A percentile compares a stretch with the other conserved stretches of the same genome.
Evolutionary conservation across 2,888 invertebrate genomes (phyloP).

Genomic region (Eledona agricola): DNA sequence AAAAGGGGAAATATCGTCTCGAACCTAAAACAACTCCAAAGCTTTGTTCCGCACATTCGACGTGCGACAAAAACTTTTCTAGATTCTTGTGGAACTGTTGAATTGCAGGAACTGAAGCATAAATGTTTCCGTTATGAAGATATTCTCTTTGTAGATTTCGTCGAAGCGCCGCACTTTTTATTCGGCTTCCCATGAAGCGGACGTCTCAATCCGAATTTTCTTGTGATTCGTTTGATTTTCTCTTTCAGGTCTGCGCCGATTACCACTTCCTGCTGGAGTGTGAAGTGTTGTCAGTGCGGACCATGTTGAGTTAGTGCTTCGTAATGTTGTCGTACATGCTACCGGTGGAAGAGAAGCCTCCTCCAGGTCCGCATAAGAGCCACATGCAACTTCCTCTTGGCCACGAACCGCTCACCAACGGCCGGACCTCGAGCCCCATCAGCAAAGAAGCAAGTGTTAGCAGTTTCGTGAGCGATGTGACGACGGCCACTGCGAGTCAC

Average conservation of each 20-base stretch:
- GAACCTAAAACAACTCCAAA: too few species aligned
- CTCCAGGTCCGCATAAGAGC: constrained; percentile 65
- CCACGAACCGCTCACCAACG: constrained; percentile 53
- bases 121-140: too few species aligned
- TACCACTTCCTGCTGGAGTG: constrained; percentile 3
- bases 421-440: constrained; percentile 57
- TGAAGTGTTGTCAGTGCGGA: constrained; percentile 15
- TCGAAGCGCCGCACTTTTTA: too few species aligned
- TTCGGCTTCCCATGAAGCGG: too few species aligned
- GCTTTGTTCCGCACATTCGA: too few species aligned
- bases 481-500: constrained; percentile 65
- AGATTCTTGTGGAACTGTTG: too few species aligned
- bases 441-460: constrained; percentile 76
- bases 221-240: constrained; percentile 9
- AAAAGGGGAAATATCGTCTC: too few species aligned
- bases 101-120: too few species aligned
- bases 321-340: constrained; percentile 82
- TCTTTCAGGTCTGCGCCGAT: constrained; percentile 14
- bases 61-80: too few species aligned
- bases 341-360: constrained; percentile 80
- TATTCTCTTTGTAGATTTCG: too few species aligned
- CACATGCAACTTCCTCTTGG: constrained; percentile 58
- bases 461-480: constrained; percentile 74
- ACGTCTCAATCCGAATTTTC: too few species aligned
- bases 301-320: constrained; percentile 28